phyloP scores from a whole-genome alignment of 2,797 vertebrate species.

The Peromyscus nudipes region DNA sequence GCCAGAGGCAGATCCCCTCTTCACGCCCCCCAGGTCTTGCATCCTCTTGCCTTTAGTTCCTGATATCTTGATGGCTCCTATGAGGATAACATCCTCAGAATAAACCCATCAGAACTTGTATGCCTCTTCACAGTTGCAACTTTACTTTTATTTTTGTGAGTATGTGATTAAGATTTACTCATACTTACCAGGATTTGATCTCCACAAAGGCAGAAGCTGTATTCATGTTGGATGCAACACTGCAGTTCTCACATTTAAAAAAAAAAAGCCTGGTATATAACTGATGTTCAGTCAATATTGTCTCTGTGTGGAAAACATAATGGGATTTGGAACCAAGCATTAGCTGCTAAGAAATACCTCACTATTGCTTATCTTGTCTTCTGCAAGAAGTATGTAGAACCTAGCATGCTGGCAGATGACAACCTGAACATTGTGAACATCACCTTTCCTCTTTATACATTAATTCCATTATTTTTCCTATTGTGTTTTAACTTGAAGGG shows the following conservation, averaged over 20 bases:
- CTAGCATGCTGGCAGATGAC: not conserved
- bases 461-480: not conserved
- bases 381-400: not conserved
- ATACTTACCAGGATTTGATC: not conserved
- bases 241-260: not conserved
- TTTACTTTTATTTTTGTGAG: not conserved
- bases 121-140: not conserved
- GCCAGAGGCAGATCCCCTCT: not conserved
- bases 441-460: not conserved
- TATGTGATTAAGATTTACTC: not conserved
- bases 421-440: too few relatives aligned
- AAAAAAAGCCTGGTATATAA: not conserved
- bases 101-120: not conserved
- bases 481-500: not conserved
- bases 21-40: not conserved
- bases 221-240: not conserved
- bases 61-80: not conserved
- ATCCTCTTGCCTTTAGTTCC: not conserved
- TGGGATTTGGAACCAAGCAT: not conserved
- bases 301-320: not conserved
- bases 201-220: not conserved
- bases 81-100: not conserved
- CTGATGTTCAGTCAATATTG: conserved; percentile 6
- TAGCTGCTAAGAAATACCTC: not conserved
- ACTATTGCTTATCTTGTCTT: not conserved